Conservation (phyloP, 2,113 vertebrate species). For the Atrichornis clamosus region DNA sequence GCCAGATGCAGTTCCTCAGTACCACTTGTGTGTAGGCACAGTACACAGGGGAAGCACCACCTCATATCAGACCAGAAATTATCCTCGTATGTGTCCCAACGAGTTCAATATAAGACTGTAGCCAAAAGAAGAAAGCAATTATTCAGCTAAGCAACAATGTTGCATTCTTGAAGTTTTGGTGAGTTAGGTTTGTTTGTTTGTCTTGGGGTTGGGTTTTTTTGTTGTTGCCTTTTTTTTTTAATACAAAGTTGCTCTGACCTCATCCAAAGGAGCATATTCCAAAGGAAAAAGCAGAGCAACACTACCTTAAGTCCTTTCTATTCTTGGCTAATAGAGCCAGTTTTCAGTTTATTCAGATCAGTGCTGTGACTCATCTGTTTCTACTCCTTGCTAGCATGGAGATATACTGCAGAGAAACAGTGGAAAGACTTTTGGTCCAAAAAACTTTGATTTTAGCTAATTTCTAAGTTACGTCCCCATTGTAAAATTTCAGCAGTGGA, state of each 20-base stretch:
- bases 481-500: neutral
- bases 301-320: neutral
- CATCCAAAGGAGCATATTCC: neutral
- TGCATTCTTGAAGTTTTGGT: neutral
- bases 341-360: constrained; percentile 15
- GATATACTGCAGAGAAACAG: neutral
- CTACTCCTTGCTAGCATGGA: constrained; percentile 12
- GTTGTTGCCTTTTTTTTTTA: neutral
- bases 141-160: neutral
- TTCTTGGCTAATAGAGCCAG: neutral
- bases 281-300: neutral
- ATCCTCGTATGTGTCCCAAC: neutral
- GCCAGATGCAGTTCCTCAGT: neutral
- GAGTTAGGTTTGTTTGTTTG: neutral
- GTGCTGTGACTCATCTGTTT: constrained; percentile 29
- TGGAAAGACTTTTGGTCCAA: neutral
- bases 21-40: accelerated
- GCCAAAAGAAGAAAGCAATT: neutral
- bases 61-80: neutral
- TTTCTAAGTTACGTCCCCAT: neutral
- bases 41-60: neutral
- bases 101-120: neutral
- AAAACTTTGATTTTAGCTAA: neutral
- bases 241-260: neutral
- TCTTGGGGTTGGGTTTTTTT: neutral